phyloP scores from a whole-genome alignment of 1,140 invertebrate species.

The Aphidius gifuensis region DNA sequence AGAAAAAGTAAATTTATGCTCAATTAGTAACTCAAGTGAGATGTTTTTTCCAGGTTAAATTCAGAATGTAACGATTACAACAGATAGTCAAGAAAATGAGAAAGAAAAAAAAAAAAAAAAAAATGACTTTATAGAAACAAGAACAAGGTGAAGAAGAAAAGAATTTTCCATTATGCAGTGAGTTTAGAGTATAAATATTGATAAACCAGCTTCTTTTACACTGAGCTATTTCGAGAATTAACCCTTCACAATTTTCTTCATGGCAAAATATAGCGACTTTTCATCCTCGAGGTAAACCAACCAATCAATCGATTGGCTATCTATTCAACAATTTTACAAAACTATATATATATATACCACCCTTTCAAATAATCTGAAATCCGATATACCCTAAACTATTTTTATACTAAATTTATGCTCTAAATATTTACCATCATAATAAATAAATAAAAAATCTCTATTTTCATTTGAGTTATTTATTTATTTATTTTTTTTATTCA shows the following conservation, averaged over 20 bases:
- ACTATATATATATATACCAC: no score
- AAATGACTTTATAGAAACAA: constrained; percentile 5
- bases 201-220: constrained; percentile 25
- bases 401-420: no score
- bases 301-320: no score
- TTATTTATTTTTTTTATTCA: no score
- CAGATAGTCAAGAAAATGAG: constrained; percentile 9
- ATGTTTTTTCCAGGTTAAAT: constrained; percentile 20
- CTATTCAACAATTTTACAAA: no score
- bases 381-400: no score
- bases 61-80: constrained; percentile 11
- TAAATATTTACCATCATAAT: no score
- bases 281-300: no score
- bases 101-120: constrained; percentile 4
- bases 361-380: no score
- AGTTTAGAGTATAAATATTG: constrained; percentile 38
- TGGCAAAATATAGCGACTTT: background rate
- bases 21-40: constrained; percentile 33
- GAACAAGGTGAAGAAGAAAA: constrained; percentile 1
- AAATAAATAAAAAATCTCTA: no score
- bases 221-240: constrained; percentile 5
- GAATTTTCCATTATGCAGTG: constrained; percentile 34
- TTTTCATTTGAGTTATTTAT: no score
- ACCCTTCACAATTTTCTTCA: background rate
- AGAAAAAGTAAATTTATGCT: constrained; percentile 21